Evolutionary conservation across 2,797 vertebrate species (phyloP).

Genomic region (Muscicapa comitata): DNA sequence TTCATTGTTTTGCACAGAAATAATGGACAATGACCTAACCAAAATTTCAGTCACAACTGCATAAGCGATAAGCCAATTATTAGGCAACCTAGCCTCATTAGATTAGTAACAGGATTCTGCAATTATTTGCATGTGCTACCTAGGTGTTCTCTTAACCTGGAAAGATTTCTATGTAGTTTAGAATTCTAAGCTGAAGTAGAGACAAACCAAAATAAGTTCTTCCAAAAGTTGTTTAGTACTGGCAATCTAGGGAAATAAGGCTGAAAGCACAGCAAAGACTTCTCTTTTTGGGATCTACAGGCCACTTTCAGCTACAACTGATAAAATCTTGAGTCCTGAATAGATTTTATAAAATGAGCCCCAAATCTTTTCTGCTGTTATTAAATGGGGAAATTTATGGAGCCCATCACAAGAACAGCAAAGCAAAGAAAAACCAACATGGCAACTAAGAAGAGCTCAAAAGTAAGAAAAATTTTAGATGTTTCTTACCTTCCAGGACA

Average conservation of each 20-base stretch:
- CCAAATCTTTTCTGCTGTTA: background rate
- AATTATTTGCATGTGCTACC: background rate
- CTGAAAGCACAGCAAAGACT: background rate
- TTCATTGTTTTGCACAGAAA: background rate
- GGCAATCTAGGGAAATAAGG: background rate
- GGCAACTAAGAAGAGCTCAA: background rate
- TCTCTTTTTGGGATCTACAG: background rate
- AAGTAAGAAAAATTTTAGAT: background rate
- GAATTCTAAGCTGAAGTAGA: background rate
- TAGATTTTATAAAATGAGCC: background rate
- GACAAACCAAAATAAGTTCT: background rate
- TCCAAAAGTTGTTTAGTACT: background rate
- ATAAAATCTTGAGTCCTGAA: background rate
- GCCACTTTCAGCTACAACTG: background rate
- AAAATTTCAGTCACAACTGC: background rate
- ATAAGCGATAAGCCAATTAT: background rate
- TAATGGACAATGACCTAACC: background rate
- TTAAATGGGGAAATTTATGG: background rate
- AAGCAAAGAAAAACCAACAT: background rate
- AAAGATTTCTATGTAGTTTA: background rate
- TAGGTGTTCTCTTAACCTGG: background rate
- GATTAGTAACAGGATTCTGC: background rate
- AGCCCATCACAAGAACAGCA: background rate
- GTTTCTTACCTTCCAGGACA: background rate
- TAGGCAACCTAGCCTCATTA: background rate